A percentile compares a stretch with the other conserved stretches of the same genome.
Conservation (phyloP, 2,888 invertebrate genomes). For the Sclerodermus sp. region DNA sequence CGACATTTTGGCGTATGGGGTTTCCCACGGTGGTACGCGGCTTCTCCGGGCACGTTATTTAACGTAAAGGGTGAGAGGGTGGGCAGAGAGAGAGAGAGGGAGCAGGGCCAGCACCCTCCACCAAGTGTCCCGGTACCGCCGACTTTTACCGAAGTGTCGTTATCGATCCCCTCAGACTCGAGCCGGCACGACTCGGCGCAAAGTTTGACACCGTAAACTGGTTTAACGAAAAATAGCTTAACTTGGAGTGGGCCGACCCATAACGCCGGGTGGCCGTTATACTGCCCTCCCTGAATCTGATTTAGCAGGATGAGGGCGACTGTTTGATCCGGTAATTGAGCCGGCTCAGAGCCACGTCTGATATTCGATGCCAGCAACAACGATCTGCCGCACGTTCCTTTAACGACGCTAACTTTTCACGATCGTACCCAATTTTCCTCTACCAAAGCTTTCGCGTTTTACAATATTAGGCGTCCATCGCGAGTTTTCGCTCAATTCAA, state of each 20-base stretch:
- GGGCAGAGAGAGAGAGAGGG: slow-evolving; percentile 8
- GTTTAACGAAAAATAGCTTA: slow-evolving; percentile 51
- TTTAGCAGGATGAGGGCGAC: slow-evolving; percentile 39
- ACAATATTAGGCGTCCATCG: no score
- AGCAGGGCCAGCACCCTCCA: neutral
- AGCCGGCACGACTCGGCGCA: slow-evolving; percentile 19
- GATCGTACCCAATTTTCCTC: neutral
- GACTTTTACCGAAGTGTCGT: slow-evolving; percentile 2
- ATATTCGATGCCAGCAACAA: neutral
- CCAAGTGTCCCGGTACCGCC: neutral
- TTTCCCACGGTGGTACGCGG: neutral
- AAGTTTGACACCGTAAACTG: slow-evolving; percentile 50
- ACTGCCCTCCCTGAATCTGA: slow-evolving; percentile 39
- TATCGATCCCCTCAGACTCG: slow-evolving; percentile 33
- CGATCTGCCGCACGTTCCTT: slow-evolving; percentile 3
- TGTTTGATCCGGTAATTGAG: slow-evolving; percentile 51
- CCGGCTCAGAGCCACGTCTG: slow-evolving; percentile 12
- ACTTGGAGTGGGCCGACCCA: slow-evolving; percentile 28
- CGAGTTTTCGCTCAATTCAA: no score
- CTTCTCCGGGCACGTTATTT: slow-evolving; percentile 24
- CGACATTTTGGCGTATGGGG: no score
- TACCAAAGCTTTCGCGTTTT: no score
- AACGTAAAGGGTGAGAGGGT: no score
- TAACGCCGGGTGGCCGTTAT: neutral
- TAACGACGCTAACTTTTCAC: slow-evolving; percentile 26